Base-by-base conservation (phyloP, 2,113 vertebrate species). In the Cryptoleucopteryx plumbea region DNA sequence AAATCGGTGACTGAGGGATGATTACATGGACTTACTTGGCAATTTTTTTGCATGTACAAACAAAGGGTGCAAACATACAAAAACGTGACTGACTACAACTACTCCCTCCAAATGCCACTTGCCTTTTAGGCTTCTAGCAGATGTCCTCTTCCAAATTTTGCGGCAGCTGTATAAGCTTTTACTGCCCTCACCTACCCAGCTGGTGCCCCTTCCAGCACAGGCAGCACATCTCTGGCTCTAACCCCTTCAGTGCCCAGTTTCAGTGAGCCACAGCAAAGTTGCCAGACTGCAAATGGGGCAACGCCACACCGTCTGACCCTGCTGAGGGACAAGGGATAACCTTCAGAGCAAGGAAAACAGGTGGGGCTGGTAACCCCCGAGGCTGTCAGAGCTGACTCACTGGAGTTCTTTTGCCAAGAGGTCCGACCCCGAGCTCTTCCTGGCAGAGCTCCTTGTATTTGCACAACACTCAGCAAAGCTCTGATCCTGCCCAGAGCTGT, bases 401-500 rank as follows among this genome's bases (percentile, higher is more conserved):
- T 45, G 56, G 53, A 61, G 21, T 18, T 43, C 40, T 10, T 52
- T 48, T 86, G 80, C 71, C 86, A 92, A 88, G 77, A 8, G 0
- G 31, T 52, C 16, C 0, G 2, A 65, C 40, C 25, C 0, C 0
- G 0, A 86, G 82, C 47, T 86, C 61, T 61, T 78, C 29, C 85
- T 87, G 63, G 86, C 72, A 78, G 23, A 63, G 72, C 63, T 78
- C 55, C 17, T 59, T 23, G 3, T 19, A 52, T 92, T 86, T 79
- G 43, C 73, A 79, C 80, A 90, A 83, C 40, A 9, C 45, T 83
- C 68, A 48, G 40, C 34, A 92, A 55, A 93, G 50, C 47, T 95
- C 63, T 3, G 7, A 86, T 74, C 32, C 45, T 48, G 43, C 65
- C 47, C 7, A 17, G 71, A 90, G 62, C 53, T 68, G 38, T 2